Conservation (phyloP, 2,888 invertebrate genomes). For the Ypsolopha sequella region DNA sequence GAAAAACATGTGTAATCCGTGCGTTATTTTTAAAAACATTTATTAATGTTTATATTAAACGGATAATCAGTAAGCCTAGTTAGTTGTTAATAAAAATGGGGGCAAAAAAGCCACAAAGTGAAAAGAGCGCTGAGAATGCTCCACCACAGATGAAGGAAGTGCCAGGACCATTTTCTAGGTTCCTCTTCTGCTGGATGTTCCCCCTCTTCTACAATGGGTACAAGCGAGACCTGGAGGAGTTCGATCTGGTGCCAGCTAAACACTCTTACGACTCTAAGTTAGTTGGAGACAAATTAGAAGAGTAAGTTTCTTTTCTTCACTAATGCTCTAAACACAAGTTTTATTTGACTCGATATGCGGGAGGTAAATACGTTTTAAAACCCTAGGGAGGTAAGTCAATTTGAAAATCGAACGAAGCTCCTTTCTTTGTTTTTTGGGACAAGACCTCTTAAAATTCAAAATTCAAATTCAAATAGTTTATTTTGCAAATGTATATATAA, state of each 20-base stretch:
- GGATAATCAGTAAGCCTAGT: neutral
- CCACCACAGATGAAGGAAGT: constrained; percentile 23
- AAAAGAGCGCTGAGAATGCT: constrained; percentile 9
- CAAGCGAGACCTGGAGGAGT: constrained; percentile 76
- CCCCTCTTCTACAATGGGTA: constrained; percentile 82
- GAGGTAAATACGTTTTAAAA: too few relatives aligned
- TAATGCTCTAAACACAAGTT: too few relatives aligned
- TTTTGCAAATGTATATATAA: too few relatives aligned
- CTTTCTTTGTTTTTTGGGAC: too few relatives aligned
- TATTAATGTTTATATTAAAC: neutral
- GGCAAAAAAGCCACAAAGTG: neutral
- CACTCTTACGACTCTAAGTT: constrained; percentile 75
- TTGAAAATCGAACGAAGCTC: too few relatives aligned
- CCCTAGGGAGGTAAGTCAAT: too few relatives aligned
- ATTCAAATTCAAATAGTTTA: too few relatives aligned
- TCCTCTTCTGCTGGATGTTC: constrained; percentile 81
- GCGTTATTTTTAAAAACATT: too few relatives aligned
- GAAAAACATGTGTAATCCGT: neutral
- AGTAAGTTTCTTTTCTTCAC: constrained; percentile 51
- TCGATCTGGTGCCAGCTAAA: constrained; percentile 81
- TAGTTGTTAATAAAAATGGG: neutral
- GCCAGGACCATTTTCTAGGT: constrained; percentile 66
- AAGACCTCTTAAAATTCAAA: too few relatives aligned
- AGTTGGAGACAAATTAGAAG: constrained; percentile 78
- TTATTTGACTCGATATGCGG: too few relatives aligned